Evolutionary conservation across 2,888 invertebrate genomes (phyloP), one percentile per base, ranked within the genome.

Genomic region (Lydus trimaculatus): DNA sequence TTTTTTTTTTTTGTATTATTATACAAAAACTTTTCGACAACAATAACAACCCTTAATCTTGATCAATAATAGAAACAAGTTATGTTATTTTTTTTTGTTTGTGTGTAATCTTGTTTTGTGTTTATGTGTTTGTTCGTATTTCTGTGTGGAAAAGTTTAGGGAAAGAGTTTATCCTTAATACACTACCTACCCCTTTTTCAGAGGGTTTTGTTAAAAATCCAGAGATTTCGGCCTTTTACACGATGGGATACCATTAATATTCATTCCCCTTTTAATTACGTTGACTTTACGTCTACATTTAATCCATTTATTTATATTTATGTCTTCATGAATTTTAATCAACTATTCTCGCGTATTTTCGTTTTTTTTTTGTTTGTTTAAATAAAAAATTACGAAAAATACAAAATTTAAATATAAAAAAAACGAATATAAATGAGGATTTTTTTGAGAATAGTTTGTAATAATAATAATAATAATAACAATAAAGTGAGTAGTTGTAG

Each of bases 241-340:
- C 74, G 75, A 76, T 76, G 75, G 66, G 71, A 67, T 73, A 62
- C 64, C 80, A 81, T 82, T 81, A 80, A 81, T 82, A 81, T 81
- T 81, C 81, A 82, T 82, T 82, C 79, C 76, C 77, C 78, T 81
- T 81, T 80, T 82, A 82, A 82, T 81, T 82, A 81, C 78, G 78
- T 78, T 75, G 78, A 79, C 79, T 79, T 79, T 79, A 76, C 78
- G 79, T 78, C 77, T 78, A 78, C 77, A 78, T 78, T 81, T 80
- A 80, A 81, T 81, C 80, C 80, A 80, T 82, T 81, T 82, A 82
- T 82, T 81, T 81, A 81, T 80, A 81, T 81, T 81, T 82, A 81
- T 82, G 82, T 81, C 76, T 72, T 78, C 81, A 81, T 82, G 82
- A 82, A 82, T 82, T 82, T 81, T 81, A 80, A 82, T 82, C 78